A percentile compares a stretch with the other conserved stretches of the same genome.
phyloP scores from a whole-genome alignment of 2,888 invertebrate genomes.

The Steinernema hermaphroditum region DNA sequence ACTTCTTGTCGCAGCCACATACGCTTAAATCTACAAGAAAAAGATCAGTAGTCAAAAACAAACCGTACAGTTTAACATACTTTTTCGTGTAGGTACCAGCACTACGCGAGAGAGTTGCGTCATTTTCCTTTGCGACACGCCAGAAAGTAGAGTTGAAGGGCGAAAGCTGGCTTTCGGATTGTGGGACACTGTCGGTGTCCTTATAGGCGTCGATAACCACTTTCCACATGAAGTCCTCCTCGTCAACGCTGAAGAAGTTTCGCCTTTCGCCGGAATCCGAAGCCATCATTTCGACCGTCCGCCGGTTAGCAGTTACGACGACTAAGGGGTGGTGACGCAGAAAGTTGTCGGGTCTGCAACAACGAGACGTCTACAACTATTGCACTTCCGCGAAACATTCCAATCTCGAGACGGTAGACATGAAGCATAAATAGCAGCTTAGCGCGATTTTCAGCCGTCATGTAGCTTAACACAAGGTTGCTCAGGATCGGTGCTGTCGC shows the following conservation, averaged over 20 bases:
- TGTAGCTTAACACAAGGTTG: too few species aligned
- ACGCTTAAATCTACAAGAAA: background rate
- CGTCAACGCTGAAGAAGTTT: background rate
- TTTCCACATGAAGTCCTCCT: background rate
- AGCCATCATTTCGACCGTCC: background rate
- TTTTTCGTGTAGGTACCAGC: background rate
- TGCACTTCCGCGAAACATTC: too few species aligned
- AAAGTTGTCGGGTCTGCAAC: too few species aligned
- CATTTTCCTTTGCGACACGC: background rate
- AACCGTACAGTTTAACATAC: background rate
- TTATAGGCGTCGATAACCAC: background rate
- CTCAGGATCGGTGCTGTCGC: too few species aligned
- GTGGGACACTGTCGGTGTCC: background rate
- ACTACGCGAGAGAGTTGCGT: background rate
- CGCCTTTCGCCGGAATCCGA: background rate
- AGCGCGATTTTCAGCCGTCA: too few species aligned
- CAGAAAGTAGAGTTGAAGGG: background rate
- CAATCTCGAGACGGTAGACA: too few species aligned
- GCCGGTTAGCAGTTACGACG: background rate
- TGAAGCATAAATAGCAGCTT: too few species aligned
- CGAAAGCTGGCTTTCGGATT: background rate
- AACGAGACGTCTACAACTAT: too few species aligned
- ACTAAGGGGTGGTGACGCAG: too few species aligned
- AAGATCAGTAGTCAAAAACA: background rate
- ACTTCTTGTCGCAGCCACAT: conserved; percentile 1